phyloP scores from a whole-genome alignment of 2,797 vertebrate species.

The Myotis planiceps region DNA sequence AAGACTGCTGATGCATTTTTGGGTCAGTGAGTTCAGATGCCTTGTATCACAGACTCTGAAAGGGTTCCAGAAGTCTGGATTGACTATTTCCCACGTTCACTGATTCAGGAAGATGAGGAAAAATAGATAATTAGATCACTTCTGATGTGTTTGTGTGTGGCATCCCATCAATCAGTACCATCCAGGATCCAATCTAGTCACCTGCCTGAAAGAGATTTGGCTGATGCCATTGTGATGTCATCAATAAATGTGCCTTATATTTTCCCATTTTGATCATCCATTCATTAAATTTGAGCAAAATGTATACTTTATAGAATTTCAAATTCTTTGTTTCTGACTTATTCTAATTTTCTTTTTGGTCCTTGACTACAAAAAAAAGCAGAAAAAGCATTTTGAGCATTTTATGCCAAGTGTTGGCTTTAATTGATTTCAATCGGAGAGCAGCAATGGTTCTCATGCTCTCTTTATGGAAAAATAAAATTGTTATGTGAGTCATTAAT shows the following conservation, averaged over 20 bases:
- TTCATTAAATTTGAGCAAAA: constrained; percentile 7
- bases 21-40: neutral
- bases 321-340: constrained; percentile 9
- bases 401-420: neutral
- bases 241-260: neutral
- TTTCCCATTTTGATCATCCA: neutral
- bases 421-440: neutral
- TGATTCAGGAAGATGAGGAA: neutral
- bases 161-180: neutral
- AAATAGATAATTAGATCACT: neutral
- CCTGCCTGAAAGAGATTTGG: neutral
- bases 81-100: neutral
- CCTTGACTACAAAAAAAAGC: neutral
- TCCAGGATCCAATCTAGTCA: neutral
- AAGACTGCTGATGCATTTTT: neutral
- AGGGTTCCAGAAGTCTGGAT: neutral
- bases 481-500: neutral
- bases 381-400: neutral
- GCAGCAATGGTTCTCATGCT: neutral
- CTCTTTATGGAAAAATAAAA: constrained; percentile 12
- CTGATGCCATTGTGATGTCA: neutral
- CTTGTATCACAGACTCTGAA: neutral
- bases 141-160: neutral
- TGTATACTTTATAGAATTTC: neutral
- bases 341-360: neutral